Evolutionary conservation across 2,888 invertebrate genomes (phyloP).

Genomic region (Euzophera pinguis): DNA sequence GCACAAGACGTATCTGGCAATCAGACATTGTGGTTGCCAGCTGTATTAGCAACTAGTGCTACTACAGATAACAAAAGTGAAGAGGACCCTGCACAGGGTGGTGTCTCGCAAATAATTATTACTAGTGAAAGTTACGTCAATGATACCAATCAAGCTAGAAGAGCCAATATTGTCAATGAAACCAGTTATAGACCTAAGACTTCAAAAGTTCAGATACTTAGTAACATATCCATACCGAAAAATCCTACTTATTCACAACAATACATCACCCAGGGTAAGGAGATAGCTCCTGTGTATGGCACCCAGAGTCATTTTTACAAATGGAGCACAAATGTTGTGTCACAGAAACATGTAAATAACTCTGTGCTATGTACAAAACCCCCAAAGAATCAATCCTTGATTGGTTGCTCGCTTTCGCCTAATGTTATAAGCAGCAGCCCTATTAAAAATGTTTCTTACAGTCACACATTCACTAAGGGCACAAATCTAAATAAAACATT

Average conservation of each 20-base stretch:
- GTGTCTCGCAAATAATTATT: slow-evolving; percentile 71
- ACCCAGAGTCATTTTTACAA: slow-evolving; percentile 71
- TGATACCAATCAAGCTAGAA: slow-evolving; percentile 52
- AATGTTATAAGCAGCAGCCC: slow-evolving; percentile 62
- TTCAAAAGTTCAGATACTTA: slow-evolving; percentile 74
- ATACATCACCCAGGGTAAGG: slow-evolving; percentile 59
- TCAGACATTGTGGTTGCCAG: slow-evolving; percentile 69
- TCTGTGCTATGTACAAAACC: slow-evolving; percentile 66
- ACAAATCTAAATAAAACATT: slow-evolving; percentile 64
- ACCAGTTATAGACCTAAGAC: slow-evolving; percentile 64
- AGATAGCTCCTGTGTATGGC: slow-evolving; percentile 61
- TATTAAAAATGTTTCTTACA: slow-evolving; percentile 66
- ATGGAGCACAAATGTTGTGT: slow-evolving; percentile 56
- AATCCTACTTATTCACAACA: slow-evolving; percentile 61
- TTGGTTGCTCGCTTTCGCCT: slow-evolving; percentile 58
- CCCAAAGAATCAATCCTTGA: slow-evolving; percentile 62
- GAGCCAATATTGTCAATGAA: slow-evolving; percentile 64
- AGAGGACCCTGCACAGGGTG: slow-evolving; percentile 56
- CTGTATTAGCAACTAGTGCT: slow-evolving; percentile 61
- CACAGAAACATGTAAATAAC: slow-evolving; percentile 60
- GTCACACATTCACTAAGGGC: slow-evolving; percentile 64
- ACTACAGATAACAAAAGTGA: slow-evolving; percentile 55
- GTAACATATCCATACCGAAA: slow-evolving; percentile 72
- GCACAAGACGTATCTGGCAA: slow-evolving; percentile 65
- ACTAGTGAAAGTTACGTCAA: slow-evolving; percentile 69